Evolutionary conservation across 2,888 invertebrate genomes (phyloP).

Genomic region (Poecilus cupreus): DNA sequence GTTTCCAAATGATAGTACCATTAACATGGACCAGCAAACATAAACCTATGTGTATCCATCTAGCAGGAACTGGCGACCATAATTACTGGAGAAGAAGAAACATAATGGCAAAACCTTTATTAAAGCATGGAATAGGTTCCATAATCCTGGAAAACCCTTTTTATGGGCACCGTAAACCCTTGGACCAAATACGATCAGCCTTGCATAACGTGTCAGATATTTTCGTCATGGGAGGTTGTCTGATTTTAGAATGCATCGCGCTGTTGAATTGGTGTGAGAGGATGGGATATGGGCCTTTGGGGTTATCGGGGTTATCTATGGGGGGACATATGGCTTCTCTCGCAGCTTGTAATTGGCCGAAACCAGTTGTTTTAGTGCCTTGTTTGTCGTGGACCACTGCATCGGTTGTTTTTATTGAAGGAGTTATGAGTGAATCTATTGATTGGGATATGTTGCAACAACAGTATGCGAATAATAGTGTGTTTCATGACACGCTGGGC

Average conservation of each 20-base stretch:
- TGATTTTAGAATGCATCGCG: constrained; percentile 94
- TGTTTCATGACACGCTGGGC: constrained; percentile 88
- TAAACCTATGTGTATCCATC: constrained; percentile 92
- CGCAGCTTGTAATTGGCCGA: constrained; percentile 96
- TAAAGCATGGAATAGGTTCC: constrained; percentile 94
- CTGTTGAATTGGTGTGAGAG: constrained; percentile 95
- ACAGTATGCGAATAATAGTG: constrained; percentile 88
- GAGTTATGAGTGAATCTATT: constrained; percentile 95
- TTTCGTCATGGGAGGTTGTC: constrained; percentile 98
- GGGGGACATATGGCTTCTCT: constrained; percentile 99
- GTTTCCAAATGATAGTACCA: constrained; percentile 90
- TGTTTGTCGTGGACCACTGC: constrained; percentile 99
- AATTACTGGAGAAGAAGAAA: constrained; percentile 93
- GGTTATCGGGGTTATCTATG: constrained; percentile 97
- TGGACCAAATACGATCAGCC: constrained; percentile 90
- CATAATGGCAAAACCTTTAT: constrained; percentile 91
- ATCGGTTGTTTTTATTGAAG: constrained; percentile 95
- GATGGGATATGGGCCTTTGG: constrained; percentile 93
- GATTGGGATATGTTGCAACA: constrained; percentile 94
- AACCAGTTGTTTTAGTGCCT: constrained; percentile 94
- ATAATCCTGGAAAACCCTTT: constrained; percentile 98
- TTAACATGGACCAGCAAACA: constrained; percentile 82
- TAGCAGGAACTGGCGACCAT: constrained; percentile 99
- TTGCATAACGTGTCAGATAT: constrained; percentile 97
- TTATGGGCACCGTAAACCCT: constrained; percentile 92